Base-by-base conservation (phyloP, 2,888 invertebrate genomes). In the Drosophila mimetica region DNA sequence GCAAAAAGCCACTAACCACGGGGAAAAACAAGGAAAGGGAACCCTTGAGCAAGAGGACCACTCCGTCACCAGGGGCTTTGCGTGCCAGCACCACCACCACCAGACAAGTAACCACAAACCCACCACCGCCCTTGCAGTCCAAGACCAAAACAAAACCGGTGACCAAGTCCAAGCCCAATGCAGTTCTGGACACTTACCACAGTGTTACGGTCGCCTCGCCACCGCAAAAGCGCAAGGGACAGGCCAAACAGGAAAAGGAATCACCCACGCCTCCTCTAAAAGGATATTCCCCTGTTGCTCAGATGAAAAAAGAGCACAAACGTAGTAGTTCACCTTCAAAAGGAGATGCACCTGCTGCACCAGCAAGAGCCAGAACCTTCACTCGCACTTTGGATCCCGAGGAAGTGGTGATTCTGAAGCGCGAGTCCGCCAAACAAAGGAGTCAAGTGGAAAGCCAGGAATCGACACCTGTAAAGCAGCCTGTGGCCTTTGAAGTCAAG, bases 121-220 rank as follows among this genome's bases (percentile, higher is more conserved):
- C 47, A 34, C 46, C 59, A 11, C 47, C 47, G 28, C 30, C 59
- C 30, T 13, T 42, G 7, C 47, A 65, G 36, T 7, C 34, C 18
- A 66, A 44, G 14, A 2, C 44, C 8, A 65, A 11, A 11, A 18
- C 18, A 5, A 18, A 66, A 42, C 41, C 25, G 25, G 55, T 28
- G 14, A 5, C 51, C 28, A 79, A 76, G 51, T 63, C 76, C n/a
- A 91, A 90, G 47, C 81, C 86, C 14, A 92, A 91, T 82, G 77
- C 86, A 2, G 91, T 91, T 30, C 81, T 91, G 81, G 90, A 89
- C 66, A 88, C 89, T n/a, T 88, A 89, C 51, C 91, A 91, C 32
- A 92, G 90, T 80, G 92, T 92, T 18, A 92, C 92, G 0, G 90
- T 92, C 8, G 75, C 87, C 2, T 92, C 92, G 22, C 92, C 92